Percentiles rank a stretch among this genome's conserved stretches.
Conservation (phyloP, 2,797 vertebrate species). For the Dryobates pubescens region DNA sequence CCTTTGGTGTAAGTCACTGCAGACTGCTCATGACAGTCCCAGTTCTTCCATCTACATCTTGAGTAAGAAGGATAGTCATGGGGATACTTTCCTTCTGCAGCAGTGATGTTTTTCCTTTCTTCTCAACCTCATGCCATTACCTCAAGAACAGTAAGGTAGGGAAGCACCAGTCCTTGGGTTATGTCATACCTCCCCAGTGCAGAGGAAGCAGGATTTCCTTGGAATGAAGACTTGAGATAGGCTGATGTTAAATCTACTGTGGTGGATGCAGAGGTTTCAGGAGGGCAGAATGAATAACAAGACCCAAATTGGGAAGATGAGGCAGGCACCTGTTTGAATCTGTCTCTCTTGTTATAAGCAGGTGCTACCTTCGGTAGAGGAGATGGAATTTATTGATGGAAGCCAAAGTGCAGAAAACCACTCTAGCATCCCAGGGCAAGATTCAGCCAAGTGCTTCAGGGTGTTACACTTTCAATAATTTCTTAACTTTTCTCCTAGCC, state of each 20-base stretch:
- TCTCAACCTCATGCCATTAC: background rate
- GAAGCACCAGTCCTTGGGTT: background rate
- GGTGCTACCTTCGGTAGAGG: background rate
- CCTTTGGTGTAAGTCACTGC: background rate
- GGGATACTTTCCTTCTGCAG: background rate
- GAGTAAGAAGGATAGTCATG: rapidly evolving
- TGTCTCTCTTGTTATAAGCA: background rate
- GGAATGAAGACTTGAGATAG: background rate
- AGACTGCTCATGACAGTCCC: background rate
- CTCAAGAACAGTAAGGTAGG: background rate
- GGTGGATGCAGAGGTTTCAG: background rate
- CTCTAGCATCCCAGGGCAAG: background rate
- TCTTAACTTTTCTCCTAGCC: background rate
- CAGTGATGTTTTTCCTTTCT: background rate
- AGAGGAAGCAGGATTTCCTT: background rate
- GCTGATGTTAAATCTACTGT: background rate
- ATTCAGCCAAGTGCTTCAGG: background rate
- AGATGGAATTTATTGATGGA: background rate
- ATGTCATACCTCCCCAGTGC: background rate
- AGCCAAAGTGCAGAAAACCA: background rate
- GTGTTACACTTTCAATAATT: background rate
- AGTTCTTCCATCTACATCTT: rapidly evolving
- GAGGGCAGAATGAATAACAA: background rate
- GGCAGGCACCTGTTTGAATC: background rate
- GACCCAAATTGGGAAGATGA: background rate